These are phyloP conservation scores for Coelopa frigida DNA, from an alignment of 1,140 invertebrate genomes.

Conservation along the genomic window DNA sequence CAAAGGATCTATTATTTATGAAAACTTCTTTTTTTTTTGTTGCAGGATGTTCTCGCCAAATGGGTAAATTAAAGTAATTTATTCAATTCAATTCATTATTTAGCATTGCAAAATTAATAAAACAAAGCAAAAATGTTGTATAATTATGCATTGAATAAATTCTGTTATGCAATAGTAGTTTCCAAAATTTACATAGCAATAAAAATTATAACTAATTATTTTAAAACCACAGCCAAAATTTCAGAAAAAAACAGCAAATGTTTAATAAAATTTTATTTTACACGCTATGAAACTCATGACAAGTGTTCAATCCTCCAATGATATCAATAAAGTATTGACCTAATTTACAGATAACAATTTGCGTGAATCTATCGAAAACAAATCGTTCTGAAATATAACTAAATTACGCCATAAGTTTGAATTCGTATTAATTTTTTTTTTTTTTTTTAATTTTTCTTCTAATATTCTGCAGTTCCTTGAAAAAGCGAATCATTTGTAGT, in stretches of 20 bases:
- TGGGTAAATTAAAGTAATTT: conserved; percentile 44
- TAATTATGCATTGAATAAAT: no score
- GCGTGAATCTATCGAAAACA: background rate
- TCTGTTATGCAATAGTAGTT: no score
- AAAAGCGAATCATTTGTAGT: no score
- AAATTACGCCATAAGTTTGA: background rate
- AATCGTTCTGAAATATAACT: conserved; percentile 2
- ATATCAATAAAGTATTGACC: conserved; percentile 4
- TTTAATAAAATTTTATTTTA: no score
- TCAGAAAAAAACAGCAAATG: no score
- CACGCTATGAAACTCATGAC: conserved; percentile 10
- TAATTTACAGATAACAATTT: background rate
- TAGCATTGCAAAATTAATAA: conserved; percentile 8
- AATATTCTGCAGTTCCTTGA: background rate
- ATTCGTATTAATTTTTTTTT: conserved; percentile 4
- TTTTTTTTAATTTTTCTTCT: background rate
- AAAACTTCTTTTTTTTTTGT: conserved; percentile 26
- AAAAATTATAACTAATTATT: no score
- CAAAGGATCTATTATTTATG: conserved; percentile 17
- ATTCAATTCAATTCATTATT: conserved; percentile 22
- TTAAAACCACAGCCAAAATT: no score
- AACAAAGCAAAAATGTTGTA: conserved; percentile 8
- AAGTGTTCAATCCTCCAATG: no score
- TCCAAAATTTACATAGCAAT: no score
- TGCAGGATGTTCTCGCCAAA: conserved; percentile 41